These are phyloP conservation scores for Antechinus flavipes DNA, from an alignment of 2,113 vertebrate species.

Conservation along the genomic window DNA sequence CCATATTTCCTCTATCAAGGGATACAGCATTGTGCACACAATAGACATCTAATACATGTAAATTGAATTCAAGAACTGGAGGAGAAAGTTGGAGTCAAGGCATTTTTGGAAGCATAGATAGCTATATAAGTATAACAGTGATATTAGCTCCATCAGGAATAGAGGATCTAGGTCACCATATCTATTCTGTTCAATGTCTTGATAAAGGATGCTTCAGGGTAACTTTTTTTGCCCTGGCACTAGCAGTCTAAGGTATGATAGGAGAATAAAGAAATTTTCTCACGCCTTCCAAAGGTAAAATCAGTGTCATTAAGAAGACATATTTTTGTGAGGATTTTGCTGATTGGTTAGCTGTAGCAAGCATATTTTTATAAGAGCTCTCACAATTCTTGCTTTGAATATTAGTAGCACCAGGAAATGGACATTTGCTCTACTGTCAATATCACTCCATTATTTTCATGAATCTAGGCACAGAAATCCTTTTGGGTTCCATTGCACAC, in stretches of 20 bases:
- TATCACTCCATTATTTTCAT: not conserved
- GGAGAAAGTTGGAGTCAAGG: not conserved
- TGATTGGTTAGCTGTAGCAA: not conserved
- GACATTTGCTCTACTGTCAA: not conserved
- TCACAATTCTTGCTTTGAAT: not conserved
- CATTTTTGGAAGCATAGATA: not conserved
- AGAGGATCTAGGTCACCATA: not conserved
- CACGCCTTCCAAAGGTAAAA: not conserved
- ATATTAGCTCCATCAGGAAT: not conserved
- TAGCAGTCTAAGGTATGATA: not conserved
- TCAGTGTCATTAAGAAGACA: not conserved
- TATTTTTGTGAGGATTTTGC: not conserved
- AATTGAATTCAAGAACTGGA: not conserved
- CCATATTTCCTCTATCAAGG: not conserved
- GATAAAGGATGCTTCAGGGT: not conserved
- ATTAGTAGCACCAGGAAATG: not conserved
- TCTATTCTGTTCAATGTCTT: not conserved
- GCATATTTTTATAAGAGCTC: not conserved
- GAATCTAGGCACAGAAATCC: not conserved
- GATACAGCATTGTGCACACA: not conserved
- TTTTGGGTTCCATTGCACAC: not conserved
- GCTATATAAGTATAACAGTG: not conserved
- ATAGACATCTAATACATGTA: not conserved
- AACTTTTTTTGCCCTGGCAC: not conserved
- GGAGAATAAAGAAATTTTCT: not conserved